Base-by-base conservation (phyloP, 2,797 vertebrate genomes). In the Sebastes cheni region DNA sequence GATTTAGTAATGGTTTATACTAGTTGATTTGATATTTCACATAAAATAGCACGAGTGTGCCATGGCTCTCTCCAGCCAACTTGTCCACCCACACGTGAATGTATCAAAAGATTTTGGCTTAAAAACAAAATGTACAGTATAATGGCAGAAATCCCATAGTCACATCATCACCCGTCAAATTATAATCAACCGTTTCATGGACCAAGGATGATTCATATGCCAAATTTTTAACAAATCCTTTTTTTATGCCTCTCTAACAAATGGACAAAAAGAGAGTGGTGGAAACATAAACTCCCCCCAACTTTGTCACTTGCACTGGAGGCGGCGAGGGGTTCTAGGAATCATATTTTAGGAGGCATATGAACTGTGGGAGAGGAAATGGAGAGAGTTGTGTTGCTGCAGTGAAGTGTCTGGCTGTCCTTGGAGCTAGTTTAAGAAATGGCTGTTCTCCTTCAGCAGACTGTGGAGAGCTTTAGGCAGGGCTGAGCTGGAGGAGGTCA, bases 351-450 rank as follows among this genome's bases (percentile, higher is more conserved):
- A 76, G 39, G 66, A 74, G 66, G 29, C 16, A 4, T 23, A 30
- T 65, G 32, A 77, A 23, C 16, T 36, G 39, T 58, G 55, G 32
- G 30, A 11, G 42, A 52, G 30, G 76, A 75, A 72, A 82, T 42
- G 59, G 75, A 73, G 56, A 77, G 65, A 75, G 77, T 61, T 55
- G 70, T 25, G 80, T 72, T 69, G 36, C 64, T 20, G 60, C 50
- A 29, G 18, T 22, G 55, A 80, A 67, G 66, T 34, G 50, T 65
- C n/a, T 75, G 8, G 4, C 39, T 55, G 34, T 67, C 32, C 74
- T 85, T 77, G 46, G 64, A 88, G 75, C 59, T 52, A 32, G 70
- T 82, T 87, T 54, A 69, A 79, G 79, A 77, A 82, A 83, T 69
- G 54, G 25, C 67, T 79, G 14, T 72, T 82, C 80, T 83, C 66